phyloP scores from a whole-genome alignment of 53 echinoderm and acorn worm species.

The Luidia sarsii region DNA sequence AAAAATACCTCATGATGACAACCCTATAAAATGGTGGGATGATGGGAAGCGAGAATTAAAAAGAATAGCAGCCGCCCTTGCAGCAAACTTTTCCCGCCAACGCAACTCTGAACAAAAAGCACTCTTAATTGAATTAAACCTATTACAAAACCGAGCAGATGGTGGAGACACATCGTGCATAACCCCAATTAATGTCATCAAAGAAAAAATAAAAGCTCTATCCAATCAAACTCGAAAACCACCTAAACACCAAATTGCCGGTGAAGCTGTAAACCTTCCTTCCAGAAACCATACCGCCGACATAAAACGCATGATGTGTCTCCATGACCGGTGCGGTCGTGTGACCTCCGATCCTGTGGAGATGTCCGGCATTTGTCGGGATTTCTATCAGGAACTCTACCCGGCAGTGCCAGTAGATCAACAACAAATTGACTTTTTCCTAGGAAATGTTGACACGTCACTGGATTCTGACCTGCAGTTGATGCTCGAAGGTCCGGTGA shows the following conservation, averaged over 20 bases:
- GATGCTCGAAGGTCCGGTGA: slow-evolving; percentile 17
- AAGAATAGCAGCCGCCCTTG: background rate
- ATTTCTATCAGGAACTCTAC: background rate
- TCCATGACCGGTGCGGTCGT: background rate
- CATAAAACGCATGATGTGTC: background rate
- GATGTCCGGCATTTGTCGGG: background rate
- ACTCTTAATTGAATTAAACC: background rate
- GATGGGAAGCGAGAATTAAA: background rate
- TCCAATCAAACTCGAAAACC: background rate
- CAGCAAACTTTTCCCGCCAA: background rate
- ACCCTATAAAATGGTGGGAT: background rate
- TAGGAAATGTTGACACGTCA: background rate
- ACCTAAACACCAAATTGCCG: background rate
- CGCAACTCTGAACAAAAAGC: background rate
- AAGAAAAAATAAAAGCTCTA: no score
- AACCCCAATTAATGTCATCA: background rate
- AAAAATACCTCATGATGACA: background rate
- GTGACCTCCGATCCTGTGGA: background rate
- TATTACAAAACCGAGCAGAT: background rate
- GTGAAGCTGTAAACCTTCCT: background rate
- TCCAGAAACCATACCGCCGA: background rate
- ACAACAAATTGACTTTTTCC: background rate
- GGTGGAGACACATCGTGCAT: background rate
- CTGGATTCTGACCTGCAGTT: background rate
- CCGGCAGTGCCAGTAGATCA: background rate